phyloP scores from a whole-genome alignment of 2,888 invertebrate species.

The Busseola fusca region DNA sequence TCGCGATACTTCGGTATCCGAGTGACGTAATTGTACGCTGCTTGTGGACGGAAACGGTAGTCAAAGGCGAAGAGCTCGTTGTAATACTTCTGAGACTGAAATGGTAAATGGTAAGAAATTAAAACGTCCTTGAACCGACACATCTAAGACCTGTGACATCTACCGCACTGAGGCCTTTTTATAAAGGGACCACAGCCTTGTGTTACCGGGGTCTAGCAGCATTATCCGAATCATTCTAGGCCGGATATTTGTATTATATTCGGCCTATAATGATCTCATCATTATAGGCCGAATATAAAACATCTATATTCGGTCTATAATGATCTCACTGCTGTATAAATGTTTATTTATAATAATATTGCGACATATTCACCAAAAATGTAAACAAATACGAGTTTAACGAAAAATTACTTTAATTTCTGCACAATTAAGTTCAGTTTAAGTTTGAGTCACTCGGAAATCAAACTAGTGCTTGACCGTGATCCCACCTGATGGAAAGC shows the following conservation, averaged over 20 bases:
- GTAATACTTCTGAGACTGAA: slow-evolving; percentile 80
- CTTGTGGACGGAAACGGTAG: slow-evolving; percentile 50
- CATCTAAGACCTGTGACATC: not conserved
- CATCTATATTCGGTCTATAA: too few relatives aligned
- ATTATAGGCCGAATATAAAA: not conserved
- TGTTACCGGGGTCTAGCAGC: not conserved
- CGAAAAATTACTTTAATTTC: too few relatives aligned
- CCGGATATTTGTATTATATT: not conserved
- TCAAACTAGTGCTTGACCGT: too few relatives aligned
- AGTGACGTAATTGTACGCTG: slow-evolving; percentile 55
- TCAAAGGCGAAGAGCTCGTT: slow-evolving; percentile 73
- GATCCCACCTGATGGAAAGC: too few relatives aligned
- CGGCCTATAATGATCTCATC: not conserved
- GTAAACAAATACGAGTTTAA: too few relatives aligned
- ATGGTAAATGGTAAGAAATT: slow-evolving; percentile 23
- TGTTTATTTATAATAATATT: not conserved
- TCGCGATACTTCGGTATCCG: slow-evolving; percentile 50
- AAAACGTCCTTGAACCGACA: not conserved
- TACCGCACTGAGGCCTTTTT: not conserved
- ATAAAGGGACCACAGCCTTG: not conserved
- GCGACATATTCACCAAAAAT: too few relatives aligned
- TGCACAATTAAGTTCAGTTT: too few relatives aligned
- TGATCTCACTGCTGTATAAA: not conserved
- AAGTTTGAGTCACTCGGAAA: too few relatives aligned
- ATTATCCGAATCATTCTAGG: too few relatives aligned